These are phyloP conservation scores for Melanophora roralis DNA, from an alignment of 2,888 invertebrate species.

Conservation along the genomic window DNA sequence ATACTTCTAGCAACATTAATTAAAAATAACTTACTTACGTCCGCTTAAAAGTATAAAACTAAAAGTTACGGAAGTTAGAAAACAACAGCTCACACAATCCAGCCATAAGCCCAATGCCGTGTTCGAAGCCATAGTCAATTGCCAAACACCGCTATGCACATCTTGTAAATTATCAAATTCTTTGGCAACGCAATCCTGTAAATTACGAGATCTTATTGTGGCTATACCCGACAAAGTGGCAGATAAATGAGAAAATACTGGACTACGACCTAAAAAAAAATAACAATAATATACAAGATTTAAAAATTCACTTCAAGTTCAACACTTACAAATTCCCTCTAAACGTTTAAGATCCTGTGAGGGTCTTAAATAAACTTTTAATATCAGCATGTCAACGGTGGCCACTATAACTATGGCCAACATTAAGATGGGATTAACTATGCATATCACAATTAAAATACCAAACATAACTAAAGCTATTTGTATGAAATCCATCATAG, in stretches of 20 bases:
- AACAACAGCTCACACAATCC: conserved; percentile 84
- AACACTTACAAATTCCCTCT: conserved; percentile 84
- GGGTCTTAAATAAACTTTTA: conserved; percentile 84
- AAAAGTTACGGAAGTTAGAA: conserved; percentile 82
- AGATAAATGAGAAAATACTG: conserved; percentile 94
- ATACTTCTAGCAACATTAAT: too few relatives aligned
- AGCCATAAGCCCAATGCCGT: conserved; percentile 85
- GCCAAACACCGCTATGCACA: conserved; percentile 77
- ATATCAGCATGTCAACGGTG: conserved; percentile 81
- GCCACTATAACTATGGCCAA: conserved; percentile 83
- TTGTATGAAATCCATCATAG: conserved; percentile 79
- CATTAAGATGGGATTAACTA: conserved; percentile 84
- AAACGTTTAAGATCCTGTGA: conserved; percentile 86
- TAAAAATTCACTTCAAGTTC: too few relatives aligned
- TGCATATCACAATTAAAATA: conserved; percentile 84
- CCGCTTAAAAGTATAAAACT: conserved; percentile 81
- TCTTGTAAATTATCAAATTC: conserved; percentile 87
- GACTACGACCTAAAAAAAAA: conserved; percentile 86
- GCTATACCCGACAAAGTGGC: conserved; percentile 90
- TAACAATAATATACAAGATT: too few relatives aligned
- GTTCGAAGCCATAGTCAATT: conserved; percentile 73
- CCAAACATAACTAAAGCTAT: conserved; percentile 82
- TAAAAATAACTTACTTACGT: too few relatives aligned
- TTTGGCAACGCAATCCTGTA: conserved; percentile 83
- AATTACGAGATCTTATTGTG: conserved; percentile 89